phyloP scores from a whole-genome alignment of 2,888 invertebrate species.

The Carabus problematicus region DNA sequence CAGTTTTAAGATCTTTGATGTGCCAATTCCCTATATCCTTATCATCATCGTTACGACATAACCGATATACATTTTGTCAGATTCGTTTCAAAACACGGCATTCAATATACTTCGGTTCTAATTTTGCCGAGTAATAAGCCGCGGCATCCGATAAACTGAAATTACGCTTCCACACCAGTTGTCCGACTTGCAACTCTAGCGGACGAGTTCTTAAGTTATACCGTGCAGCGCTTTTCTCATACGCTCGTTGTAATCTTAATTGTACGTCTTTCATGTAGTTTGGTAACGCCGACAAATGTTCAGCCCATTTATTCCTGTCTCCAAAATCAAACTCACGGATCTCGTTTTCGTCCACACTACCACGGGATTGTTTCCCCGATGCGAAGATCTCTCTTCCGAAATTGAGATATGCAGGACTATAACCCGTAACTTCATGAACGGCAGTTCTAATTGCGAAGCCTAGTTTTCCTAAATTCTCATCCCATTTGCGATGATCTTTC shows the following conservation, averaged over 20 bases:
- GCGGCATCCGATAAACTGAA: background rate
- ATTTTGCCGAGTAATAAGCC: background rate
- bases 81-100: background rate
- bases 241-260: too few relatives aligned
- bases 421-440: slow-evolving; percentile 47
- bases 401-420: slow-evolving; percentile 46
- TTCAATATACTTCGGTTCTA: background rate
- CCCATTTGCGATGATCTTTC: slow-evolving; percentile 47
- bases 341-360: background rate
- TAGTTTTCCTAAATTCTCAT: slow-evolving; percentile 47
- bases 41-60: too few relatives aligned
- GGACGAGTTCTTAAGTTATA: background rate
- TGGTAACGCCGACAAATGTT: too few relatives aligned
- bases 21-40: too few relatives aligned
- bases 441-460: slow-evolving; percentile 49
- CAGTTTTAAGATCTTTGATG: too few relatives aligned
- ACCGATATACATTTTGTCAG: too few relatives aligned
- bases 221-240: background rate
- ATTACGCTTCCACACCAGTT: background rate
- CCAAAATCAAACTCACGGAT: background rate
- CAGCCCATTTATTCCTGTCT: background rate
- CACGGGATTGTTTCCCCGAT: background rate
- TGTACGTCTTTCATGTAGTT: too few relatives aligned
- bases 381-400: slow-evolving; percentile 45
- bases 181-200: background rate